Base-by-base conservation (phyloP, 2,797 vertebrate genomes). In the Chlorospingus semifuscus region DNA sequence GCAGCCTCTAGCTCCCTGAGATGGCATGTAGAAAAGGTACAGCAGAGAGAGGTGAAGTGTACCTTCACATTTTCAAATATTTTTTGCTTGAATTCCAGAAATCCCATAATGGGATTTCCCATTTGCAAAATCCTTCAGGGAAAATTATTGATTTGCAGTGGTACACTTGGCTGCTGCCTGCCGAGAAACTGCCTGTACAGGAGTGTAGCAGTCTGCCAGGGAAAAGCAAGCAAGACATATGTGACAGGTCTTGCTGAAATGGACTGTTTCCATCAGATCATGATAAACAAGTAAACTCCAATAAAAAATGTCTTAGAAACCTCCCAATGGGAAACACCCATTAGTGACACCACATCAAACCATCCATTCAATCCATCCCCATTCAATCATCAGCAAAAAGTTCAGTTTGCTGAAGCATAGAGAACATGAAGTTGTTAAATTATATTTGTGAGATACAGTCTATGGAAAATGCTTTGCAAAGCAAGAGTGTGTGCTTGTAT, bases 221-320 rank as follows among this genome's bases (percentile, higher is more conserved):
- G 18, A 41, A 50, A 22, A 91, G 14, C 12, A 68, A 61, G 50
- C 14, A 63, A 59, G 32, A 44, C 8, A 12, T 44, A 87, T 55
- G 42, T 89, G 87, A 76, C 27, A 65, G 26, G 29, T 90, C 94
- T 87, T 90, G 70, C 57, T 91, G 70, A 78, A 93, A 86, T 66
- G 36, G 20, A 55, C 29, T 39, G 11, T 56, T 71, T 78, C 59
- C 27, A 81, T 44, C 23, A 34, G 46, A 46, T 71, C 0, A 0
- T 69, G 53, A 93, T 93, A 88, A 94, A 81, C 6, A n/a, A 83
- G 18, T 15, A 69, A 94, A 91, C 21, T 85, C 26, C 20, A 32
- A 56, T 41, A 72, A 60, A 86, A 94, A 68, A 72, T 76, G 23
- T 79, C 19, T 86, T 94, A 90, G 86, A 90, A 90, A 46, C 8